These are phyloP conservation scores for Montipora cactus DNA, from an alignment of 64 coral and sea anemone genomes.

Conservation along the genomic window DNA sequence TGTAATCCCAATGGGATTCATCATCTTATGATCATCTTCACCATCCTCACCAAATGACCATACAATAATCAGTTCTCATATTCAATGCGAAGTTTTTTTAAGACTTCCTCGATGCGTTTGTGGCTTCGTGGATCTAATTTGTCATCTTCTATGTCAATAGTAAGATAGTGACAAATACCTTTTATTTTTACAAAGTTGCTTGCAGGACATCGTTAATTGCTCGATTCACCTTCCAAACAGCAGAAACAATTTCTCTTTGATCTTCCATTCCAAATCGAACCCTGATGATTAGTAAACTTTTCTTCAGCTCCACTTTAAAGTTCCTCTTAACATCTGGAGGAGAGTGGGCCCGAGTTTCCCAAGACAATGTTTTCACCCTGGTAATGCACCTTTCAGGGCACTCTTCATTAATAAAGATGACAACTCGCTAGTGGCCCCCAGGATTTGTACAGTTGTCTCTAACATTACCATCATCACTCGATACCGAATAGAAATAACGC, in stretches of 20 bases:
- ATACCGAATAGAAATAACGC: conserved; percentile 35
- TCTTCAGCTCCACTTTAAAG: conserved; percentile 25
- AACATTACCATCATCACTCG: no score
- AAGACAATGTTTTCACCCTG: conserved; percentile 48
- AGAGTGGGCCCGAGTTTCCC: conserved; percentile 14
- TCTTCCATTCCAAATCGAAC: not conserved
- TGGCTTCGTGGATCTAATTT: conserved; percentile 16
- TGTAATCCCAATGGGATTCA: no score
- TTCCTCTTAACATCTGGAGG: conserved; percentile 15
- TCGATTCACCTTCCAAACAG: conserved; percentile 23
- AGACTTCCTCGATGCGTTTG: not conserved
- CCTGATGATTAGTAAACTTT: not conserved
- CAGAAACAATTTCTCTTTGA: conserved; percentile 13
- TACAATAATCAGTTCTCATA: not conserved
- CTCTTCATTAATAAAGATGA: no score
- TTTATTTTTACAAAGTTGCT: not conserved
- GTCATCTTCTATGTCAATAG: not conserved
- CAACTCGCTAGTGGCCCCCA: no score
- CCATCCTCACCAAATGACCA: not conserved
- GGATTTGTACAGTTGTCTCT: no score
- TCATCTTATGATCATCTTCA: not conserved
- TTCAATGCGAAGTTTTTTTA: not conserved
- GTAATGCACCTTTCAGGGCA: not conserved
- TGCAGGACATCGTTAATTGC: not conserved
- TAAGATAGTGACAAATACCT: not conserved